Evolutionary conservation across 2,888 invertebrate species (phyloP), one percentile per base, ranked within the genome.

Genomic region (Uropetala carovei): DNA sequence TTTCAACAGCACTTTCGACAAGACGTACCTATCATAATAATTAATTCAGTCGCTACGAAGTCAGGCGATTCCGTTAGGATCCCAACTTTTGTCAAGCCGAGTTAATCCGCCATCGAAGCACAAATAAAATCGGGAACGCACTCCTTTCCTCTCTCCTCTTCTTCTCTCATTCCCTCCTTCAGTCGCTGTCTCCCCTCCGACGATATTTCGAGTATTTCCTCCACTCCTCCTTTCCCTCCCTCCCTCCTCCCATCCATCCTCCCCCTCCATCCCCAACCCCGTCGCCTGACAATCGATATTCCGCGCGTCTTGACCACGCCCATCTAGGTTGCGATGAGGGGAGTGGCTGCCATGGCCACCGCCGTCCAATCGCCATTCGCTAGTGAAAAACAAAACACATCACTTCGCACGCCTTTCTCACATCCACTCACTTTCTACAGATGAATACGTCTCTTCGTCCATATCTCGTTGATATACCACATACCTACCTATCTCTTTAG

Each of bases 221-320:
- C n/a, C n/a, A n/a, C n/a, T n/a, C 75, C 43, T 14, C 13, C 30
- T 30, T 13, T 3, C 27, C 30, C 82, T 30, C 16, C 60, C n/a
- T 60, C 27, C 59, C 30, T 9, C 11, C 18, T 30, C 16, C 59
- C 43, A 8, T 43, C 30, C 64, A 14, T 89, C 64, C 59, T 64
- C 64, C 64, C 59, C 22, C 89, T 43, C 64, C 60, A 14, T 13
- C 27, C 59, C 64, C 64, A 64, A 18, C 56, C 30, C n/a, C 83
- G 30, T 43, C 89, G 18, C 43, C 43, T 43, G 59, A 64, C 64
- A 60, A 89, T 89, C 89, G 89, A 89, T 89, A 89, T 89, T n/a
- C 89, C n/a, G n/a, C 57, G 14, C 57, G 43, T 57, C 83, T n/a
- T 89, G 89, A 89, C 89, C 89, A 89, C 89, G 89, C 89, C 89